Conservation (phyloP, 1,140 invertebrate genomes). For the Pentalonia nigronervosa region DNA sequence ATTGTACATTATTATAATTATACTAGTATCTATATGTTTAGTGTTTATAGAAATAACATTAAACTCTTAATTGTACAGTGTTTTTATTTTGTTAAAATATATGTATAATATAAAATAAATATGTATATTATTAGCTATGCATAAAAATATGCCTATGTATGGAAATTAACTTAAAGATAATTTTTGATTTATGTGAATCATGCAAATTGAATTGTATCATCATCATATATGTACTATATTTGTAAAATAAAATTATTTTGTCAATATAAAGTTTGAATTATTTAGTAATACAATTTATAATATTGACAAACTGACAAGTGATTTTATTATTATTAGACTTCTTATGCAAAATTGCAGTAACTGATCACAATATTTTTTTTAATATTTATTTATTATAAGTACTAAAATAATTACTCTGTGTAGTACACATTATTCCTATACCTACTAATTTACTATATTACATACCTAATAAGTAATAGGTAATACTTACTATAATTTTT, state of each 20-base stretch:
- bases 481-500: too few species aligned
- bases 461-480: too few species aligned
- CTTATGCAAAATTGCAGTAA: not conserved
- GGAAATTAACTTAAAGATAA: not conserved
- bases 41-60: not conserved
- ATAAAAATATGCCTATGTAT: not conserved
- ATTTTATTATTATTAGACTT: not conserved
- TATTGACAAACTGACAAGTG: not conserved
- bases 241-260: slow-evolving; percentile 42
- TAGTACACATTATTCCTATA: too few species aligned
- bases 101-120: not conserved
- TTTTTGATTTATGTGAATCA: not conserved
- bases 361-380: not conserved
- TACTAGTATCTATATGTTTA: not conserved
- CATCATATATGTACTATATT: not conserved
- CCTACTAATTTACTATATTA: too few species aligned
- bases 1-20: not conserved
- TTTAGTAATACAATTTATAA: not conserved
- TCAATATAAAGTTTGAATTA: not conserved
- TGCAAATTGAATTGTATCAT: not conserved
- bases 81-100: slow-evolving; percentile 34
- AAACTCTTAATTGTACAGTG: slow-evolving; percentile 21
- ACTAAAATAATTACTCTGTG: too few species aligned
- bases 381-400: not conserved
- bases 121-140: not conserved